Evolutionary conservation across 1,140 invertebrate genomes (phyloP).

Genomic region (Drosophila ambigua): DNA sequence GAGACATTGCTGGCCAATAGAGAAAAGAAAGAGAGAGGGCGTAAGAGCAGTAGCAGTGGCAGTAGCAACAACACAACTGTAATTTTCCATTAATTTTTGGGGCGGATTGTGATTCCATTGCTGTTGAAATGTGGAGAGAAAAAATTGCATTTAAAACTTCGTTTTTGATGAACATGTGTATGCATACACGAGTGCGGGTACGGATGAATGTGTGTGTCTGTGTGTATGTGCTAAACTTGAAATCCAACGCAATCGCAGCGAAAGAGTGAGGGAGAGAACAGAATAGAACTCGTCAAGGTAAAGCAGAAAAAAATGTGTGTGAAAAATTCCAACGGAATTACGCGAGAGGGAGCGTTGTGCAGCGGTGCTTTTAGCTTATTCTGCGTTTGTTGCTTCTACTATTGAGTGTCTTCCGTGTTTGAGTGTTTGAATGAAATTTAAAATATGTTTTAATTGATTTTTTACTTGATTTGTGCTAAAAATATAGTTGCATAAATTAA

Average conservation of each 20-base stretch:
- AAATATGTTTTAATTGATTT: constrained; percentile 49
- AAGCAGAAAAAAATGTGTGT: constrained; percentile 49
- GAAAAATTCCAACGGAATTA: constrained; percentile 76
- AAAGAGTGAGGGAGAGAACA: constrained; percentile 5
- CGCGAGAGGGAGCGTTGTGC: constrained; percentile 57
- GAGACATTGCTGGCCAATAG: not conserved
- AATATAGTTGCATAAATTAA: constrained; percentile 71
- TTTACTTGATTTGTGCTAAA: constrained; percentile 12
- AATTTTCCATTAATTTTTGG: constrained; percentile 51
- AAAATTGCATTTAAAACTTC: constrained; percentile 52
- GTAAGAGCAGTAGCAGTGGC: constrained; percentile 23
- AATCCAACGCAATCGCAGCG: constrained; percentile 65
- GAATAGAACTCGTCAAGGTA: constrained; percentile 76
- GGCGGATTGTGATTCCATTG: constrained; percentile 30
- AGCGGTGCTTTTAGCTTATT: constrained; percentile 34
- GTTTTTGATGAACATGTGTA: constrained; percentile 51
- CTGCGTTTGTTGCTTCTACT: constrained; percentile 13
- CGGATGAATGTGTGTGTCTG: constrained; percentile 27
- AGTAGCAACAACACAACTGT: constrained; percentile 58
- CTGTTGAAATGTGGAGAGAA: constrained; percentile 23
- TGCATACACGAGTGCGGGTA: constrained; percentile 17
- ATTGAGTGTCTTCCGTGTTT: constrained; percentile 22
- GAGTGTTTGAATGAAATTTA: not conserved
- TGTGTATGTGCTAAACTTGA: constrained; percentile 70
- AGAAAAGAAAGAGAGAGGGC: constrained; percentile 36